Base-by-base conservation (phyloP, 2,888 invertebrate species). In the Eledona agricola region DNA sequence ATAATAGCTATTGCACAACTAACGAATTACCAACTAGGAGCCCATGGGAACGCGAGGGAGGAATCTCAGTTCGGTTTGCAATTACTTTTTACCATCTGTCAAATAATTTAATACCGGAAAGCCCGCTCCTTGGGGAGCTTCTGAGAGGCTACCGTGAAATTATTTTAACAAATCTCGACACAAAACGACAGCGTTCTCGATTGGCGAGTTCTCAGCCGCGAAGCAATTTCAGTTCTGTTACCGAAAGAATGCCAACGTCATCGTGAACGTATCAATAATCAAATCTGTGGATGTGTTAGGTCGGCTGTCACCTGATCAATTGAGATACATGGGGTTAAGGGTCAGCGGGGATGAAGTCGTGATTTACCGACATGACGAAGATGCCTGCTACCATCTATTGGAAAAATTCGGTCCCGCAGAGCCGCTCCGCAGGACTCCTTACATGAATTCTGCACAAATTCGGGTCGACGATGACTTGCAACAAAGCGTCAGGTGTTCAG, bases 121-220 rank as follows among this genome's bases (percentile, higher is more conserved):
- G 51, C 35, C 49, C 9, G 32, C 9, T 52, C 45, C 22, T 38
- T 38, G 37, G 51, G 49, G 47, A 37, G 28, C 34, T 47, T 38
- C 55, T 15, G 22, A 22, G 58, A 46, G 32, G 51, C 55, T 57
- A 65, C 63, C 67, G 64, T 63, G 64, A 69, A 67, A 66, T 69
- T 67, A 63, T 66, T 69, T 64, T 62, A 63, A 60, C 65, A 66
- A 66, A 67, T 67, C 67, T 66, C 65, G 59, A 9, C 25, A n/a
- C n/a, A n/a, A n/a, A n/a, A n/a, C n/a, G n/a, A n/a, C n/a, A n/a
- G n/a, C 40, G 23, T 63, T 58, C 64, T 58, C 60, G 58, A 61
- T 52, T 62, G 58, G 61, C 60, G 57, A 63, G n/a, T n/a, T n/a
- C n/a, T n/a, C 4, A 4, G 4, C 5, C 19, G 6, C 19, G 4